A percentile compares a stretch with the other conserved stretches of the same genome.
phyloP scores from a whole-genome alignment of 2,888 invertebrate genomes.

The Pseudococcus longispinus region DNA sequence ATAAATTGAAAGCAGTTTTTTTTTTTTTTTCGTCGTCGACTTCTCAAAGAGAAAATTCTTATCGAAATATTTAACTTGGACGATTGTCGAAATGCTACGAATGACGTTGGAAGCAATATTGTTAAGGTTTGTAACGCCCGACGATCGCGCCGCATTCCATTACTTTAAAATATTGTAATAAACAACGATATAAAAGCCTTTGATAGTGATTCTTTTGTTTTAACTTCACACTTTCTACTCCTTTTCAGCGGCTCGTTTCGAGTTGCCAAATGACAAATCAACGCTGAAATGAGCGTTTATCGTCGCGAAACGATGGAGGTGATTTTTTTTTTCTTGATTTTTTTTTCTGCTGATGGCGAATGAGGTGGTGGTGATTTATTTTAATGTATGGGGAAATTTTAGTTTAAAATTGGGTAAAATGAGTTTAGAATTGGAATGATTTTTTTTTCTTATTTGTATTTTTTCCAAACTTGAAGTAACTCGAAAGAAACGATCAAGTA shows the following conservation, averaged over 20 bases:
- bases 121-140: background rate
- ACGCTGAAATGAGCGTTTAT: background rate
- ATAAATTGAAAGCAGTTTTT: background rate
- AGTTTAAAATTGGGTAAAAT: too few species aligned
- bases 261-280: background rate
- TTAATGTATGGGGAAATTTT: background rate
- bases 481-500: too few species aligned
- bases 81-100: background rate
- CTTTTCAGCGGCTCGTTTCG: background rate
- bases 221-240: background rate
- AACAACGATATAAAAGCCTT: constrained; percentile 32
- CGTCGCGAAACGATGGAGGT: background rate
- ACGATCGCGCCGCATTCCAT: background rate
- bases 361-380: background rate
- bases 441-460: too few species aligned
- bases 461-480: too few species aligned
- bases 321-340: background rate
- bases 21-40: background rate
- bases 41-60: background rate
- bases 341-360: background rate
- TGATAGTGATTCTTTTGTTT: constrained; percentile 25
- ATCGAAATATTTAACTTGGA: background rate
- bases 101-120: background rate
- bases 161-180: constrained; percentile 26
- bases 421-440: too few species aligned